These are phyloP conservation scores for Jordanella pulchra DNA, from an alignment of 2,797 vertebrate genomes.

Conservation along the genomic window DNA sequence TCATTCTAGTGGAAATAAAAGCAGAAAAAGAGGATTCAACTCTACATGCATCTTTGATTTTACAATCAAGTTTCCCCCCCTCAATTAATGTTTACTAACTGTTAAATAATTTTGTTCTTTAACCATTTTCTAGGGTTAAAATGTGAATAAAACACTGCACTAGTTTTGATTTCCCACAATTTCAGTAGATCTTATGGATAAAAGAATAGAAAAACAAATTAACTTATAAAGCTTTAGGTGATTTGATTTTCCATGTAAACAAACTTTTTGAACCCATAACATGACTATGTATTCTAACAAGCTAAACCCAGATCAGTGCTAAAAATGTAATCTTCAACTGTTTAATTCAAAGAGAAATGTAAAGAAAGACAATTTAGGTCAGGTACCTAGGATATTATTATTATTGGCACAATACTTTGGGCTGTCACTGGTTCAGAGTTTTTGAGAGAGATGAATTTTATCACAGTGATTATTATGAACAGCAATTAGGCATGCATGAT, in stretches of 20 bases:
- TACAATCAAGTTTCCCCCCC: not conserved
- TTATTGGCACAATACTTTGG: no score
- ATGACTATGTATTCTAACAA: not conserved
- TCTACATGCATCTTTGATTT: not conserved
- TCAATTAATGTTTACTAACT: not conserved
- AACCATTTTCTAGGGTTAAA: not conserved
- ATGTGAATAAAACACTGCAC: not conserved
- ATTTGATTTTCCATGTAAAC: no score
- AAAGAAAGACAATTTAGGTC: no score
- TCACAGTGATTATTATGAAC: no score
- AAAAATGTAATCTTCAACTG: not conserved
- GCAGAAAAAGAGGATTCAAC: not conserved
- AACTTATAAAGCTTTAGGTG: not conserved
- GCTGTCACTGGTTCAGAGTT: no score
- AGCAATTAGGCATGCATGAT: no score
- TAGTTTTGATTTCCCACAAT: not conserved
- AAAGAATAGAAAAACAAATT: not conserved
- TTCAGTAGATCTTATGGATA: no score
- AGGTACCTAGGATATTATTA: no score
- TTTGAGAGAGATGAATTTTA: no score
- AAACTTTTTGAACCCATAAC: no score
- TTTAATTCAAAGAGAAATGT: not conserved
- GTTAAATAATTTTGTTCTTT: not conserved
- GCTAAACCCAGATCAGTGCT: no score
- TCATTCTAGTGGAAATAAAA: not conserved